phyloP scores from a whole-genome alignment of 2,797 vertebrate species.

The Eulemur coronatus region DNA sequence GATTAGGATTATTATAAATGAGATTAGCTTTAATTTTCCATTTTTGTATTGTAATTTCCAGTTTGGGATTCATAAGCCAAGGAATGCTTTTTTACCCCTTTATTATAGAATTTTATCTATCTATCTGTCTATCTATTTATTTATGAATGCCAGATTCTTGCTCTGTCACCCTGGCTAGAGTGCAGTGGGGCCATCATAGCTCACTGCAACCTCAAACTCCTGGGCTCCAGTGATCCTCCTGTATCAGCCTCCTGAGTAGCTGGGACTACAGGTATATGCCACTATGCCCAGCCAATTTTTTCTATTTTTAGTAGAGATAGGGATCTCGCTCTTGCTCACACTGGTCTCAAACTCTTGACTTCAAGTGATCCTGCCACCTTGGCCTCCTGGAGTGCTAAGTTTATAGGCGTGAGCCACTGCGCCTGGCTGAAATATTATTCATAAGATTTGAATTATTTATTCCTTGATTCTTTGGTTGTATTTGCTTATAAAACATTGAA shows the following conservation, averaged over 20 bases:
- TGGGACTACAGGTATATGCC: too few species aligned
- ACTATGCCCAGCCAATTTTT: too few species aligned
- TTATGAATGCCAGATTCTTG: background rate
- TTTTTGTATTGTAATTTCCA: background rate
- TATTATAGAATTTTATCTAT: background rate
- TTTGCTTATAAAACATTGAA: background rate
- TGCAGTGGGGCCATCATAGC: background rate
- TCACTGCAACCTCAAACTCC: background rate
- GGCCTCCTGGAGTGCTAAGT: too few species aligned
- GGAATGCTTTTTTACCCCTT: background rate
- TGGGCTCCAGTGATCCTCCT: background rate
- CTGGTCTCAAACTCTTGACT: too few species aligned
- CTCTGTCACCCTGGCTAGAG: background rate
- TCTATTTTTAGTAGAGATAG: too few species aligned
- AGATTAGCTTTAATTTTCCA: background rate
- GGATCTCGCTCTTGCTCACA: too few species aligned
- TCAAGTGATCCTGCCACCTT: too few species aligned
- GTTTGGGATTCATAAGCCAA: background rate
- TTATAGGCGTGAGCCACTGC: too few species aligned
- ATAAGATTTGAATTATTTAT: background rate
- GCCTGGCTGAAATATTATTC: background rate
- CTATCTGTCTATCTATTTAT: background rate
- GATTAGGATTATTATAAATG: background rate
- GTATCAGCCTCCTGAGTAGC: background rate
- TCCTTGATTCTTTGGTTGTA: background rate